Evolutionary conservation across 2,113 vertebrate genomes (phyloP).

Genomic region (Tichodroma muraria): DNA sequence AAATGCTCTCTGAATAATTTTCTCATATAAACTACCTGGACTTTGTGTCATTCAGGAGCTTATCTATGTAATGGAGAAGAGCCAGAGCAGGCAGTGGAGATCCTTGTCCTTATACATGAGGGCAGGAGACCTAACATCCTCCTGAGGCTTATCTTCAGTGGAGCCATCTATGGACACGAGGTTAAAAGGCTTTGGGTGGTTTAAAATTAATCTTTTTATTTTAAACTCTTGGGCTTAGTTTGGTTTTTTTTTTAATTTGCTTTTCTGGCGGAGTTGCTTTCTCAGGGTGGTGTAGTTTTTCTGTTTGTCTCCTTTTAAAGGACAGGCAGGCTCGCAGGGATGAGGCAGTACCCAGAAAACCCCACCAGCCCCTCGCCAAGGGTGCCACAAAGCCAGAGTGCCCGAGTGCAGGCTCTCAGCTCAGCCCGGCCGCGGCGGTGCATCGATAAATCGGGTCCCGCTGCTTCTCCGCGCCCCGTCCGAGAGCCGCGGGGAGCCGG

Average conservation of each 20-base stretch:
- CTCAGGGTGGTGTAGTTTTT: too few relatives aligned
- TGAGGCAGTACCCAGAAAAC: background rate
- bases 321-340: too few relatives aligned
- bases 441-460: fast-evolving
- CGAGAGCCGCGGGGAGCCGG: background rate
- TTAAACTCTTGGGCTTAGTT: background rate
- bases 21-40: background rate
- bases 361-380: background rate
- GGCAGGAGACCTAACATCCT: background rate
- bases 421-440: background rate
- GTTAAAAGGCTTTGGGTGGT: background rate
- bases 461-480: fast-evolving
- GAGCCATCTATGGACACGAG: fast-evolving
- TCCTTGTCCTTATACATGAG: fast-evolving
- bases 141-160: background rate
- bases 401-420: fast-evolving
- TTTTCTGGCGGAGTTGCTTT: too few relatives aligned
- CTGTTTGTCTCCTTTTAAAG: background rate
- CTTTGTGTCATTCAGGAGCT: background rate
- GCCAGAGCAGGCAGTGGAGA: background rate
- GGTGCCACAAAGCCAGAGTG: fast-evolving
- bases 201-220: background rate
- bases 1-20: background rate
- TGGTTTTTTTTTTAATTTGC: background rate
- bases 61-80: fast-evolving